A percentile compares a stretch with the other conserved stretches of the same genome.
Conservation (phyloP, 2,888 invertebrate genomes). For the Drosophila meridionalis region DNA sequence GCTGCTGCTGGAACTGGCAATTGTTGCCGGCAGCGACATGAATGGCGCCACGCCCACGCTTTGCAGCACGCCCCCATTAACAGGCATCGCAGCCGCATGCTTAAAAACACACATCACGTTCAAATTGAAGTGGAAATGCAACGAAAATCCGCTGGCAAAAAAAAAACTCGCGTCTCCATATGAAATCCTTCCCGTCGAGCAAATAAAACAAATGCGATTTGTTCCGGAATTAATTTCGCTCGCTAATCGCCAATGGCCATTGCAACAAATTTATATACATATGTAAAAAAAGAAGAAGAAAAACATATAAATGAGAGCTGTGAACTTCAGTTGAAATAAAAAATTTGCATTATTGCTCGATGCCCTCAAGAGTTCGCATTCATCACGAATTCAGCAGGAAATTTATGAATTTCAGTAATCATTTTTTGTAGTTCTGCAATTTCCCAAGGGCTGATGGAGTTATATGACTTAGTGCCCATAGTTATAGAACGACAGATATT, state of each 20-base stretch:
- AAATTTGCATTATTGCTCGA: neutral
- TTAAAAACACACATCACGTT: constrained; percentile 77
- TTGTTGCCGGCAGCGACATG: constrained; percentile 60
- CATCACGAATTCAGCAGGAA: neutral
- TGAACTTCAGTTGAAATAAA: neutral
- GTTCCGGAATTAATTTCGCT: constrained; percentile 22
- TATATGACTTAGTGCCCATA: neutral
- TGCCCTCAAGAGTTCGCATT: neutral
- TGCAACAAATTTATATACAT: neutral
- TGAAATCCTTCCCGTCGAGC: constrained; percentile 10
- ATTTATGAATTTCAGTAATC: neutral
- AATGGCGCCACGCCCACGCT: constrained; percentile 12
- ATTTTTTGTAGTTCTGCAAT: neutral
- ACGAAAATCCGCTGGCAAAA: constrained; percentile 48
- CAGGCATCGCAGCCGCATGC: constrained; percentile 39
- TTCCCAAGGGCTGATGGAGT: neutral
- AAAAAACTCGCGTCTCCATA: constrained; percentile 18
- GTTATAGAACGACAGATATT: neutral
- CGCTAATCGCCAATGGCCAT: constrained; percentile 18
- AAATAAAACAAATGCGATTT: neutral
- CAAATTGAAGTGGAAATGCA: constrained; percentile 72
- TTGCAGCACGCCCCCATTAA: constrained; percentile 6
- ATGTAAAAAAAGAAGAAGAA: neutral
- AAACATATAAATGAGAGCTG: neutral
- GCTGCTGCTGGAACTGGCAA: constrained; percentile 64